Evolutionary conservation across 2,888 invertebrate species (phyloP).

Genomic region (Brachyptera risi): DNA sequence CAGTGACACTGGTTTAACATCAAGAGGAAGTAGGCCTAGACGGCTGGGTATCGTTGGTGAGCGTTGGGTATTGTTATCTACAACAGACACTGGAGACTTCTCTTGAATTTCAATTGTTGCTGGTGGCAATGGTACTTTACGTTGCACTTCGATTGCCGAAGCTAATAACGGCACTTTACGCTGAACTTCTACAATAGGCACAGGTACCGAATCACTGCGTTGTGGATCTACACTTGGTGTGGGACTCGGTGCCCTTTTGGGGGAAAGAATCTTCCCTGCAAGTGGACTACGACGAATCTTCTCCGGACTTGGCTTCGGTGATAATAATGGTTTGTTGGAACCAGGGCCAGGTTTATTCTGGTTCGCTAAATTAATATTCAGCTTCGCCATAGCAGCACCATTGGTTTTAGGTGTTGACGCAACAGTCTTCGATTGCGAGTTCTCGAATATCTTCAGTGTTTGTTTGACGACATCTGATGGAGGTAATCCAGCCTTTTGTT

Average conservation of each 20-base stretch:
- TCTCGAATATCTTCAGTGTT: constrained; percentile 79
- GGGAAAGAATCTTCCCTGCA: background rate
- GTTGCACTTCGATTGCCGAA: background rate
- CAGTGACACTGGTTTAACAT: background rate
- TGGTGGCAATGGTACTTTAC: background rate
- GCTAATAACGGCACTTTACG: background rate
- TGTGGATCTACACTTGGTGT: background rate
- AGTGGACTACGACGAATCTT: constrained; percentile 24
- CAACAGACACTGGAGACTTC: background rate
- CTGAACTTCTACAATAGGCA: background rate
- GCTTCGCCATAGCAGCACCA: constrained; percentile 9
- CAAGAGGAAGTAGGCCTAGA: background rate
- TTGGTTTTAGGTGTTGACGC: constrained; percentile 33
- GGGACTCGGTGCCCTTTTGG: background rate
- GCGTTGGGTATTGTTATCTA: background rate
- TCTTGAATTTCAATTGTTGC: background rate
- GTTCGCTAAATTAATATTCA: background rate
- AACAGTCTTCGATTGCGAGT: constrained; percentile 43
- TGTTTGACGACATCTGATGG: constrained; percentile 87
- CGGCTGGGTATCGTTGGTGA: background rate
- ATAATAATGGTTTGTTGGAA: constrained; percentile 46
- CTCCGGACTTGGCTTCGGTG: constrained; percentile 46
- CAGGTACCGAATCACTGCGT: background rate
- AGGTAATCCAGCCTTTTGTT: constrained; percentile 74
- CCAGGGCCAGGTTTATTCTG: constrained; percentile 28